Evolutionary conservation across 2,113 vertebrate genomes (phyloP).

Genomic region (Coreoperca whiteheadi): DNA sequence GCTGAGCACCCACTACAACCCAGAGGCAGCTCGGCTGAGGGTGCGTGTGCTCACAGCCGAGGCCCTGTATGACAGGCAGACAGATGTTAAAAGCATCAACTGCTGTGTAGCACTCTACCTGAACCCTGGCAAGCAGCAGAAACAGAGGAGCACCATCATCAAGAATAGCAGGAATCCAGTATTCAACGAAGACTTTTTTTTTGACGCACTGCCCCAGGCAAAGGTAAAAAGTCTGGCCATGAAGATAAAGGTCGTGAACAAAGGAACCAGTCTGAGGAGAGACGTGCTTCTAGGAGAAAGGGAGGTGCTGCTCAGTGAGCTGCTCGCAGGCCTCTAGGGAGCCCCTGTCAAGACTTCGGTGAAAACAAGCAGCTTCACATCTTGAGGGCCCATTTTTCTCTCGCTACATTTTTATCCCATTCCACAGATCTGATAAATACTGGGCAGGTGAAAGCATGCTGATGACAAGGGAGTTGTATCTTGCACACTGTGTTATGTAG

Average conservation of each 20-base stretch:
- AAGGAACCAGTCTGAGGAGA: slow-evolving; percentile 95
- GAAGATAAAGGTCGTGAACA: slow-evolving; percentile 98
- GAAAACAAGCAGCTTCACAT: slow-evolving; percentile 40
- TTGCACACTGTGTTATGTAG: slow-evolving; percentile 17
- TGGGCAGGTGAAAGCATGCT: slow-evolving; percentile 36
- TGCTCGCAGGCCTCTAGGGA: slow-evolving; percentile 85
- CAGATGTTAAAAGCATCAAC: slow-evolving; percentile 92
- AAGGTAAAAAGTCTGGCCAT: slow-evolving; percentile 91
- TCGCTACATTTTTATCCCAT: slow-evolving; percentile 24
- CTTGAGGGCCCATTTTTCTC: slow-evolving; percentile 31
- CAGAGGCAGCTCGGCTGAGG: slow-evolving; percentile 87
- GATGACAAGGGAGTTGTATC: slow-evolving; percentile 23
- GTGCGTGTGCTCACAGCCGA: slow-evolving; percentile 90
- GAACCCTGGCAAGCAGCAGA: slow-evolving; percentile 96
- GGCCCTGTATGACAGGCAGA: slow-evolving; percentile 90
- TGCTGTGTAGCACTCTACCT: slow-evolving; percentile 95
- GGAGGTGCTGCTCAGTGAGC: slow-evolving; percentile 90
- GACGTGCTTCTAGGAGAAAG: slow-evolving; percentile 93
- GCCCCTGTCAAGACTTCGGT: slow-evolving; percentile 50
- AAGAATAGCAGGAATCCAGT: slow-evolving; percentile 95
- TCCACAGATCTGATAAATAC: slow-evolving; percentile 34
- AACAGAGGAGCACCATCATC: slow-evolving; percentile 96
- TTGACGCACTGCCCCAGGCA: slow-evolving; percentile 89
- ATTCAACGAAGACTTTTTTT: slow-evolving; percentile 99
- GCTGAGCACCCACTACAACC: slow-evolving; percentile 90